These are phyloP conservation scores for Oxystoma pomonae DNA, from an alignment of 2,888 invertebrate species.

Conservation along the genomic window DNA sequence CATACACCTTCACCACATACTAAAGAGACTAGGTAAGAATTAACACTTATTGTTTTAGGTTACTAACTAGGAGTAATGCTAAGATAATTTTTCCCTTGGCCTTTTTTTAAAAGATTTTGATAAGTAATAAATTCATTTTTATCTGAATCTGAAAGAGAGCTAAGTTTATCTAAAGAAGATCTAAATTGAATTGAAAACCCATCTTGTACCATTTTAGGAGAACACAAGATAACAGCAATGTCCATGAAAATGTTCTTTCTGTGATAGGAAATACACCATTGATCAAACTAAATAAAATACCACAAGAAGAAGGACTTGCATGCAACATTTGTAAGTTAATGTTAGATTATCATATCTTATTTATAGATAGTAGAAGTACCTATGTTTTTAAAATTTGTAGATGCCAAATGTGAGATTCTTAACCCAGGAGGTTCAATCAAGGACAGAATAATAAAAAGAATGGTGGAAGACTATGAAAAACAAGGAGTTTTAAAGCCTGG, in stretches of 20 bases:
- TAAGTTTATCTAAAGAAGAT: too few relatives aligned
- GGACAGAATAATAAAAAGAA: constrained; percentile 87
- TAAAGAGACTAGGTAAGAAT: constrained; percentile 41
- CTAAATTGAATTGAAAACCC: too few relatives aligned
- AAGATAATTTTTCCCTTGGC: too few relatives aligned
- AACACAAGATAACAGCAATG: constrained; percentile 49
- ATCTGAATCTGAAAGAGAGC: background rate
- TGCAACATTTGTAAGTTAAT: constrained; percentile 83
- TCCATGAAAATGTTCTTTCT: constrained; percentile 62
- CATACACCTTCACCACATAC: constrained; percentile 53
- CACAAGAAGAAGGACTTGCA: constrained; percentile 68
- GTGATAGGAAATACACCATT: constrained; percentile 81
- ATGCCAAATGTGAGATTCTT: constrained; percentile 94
- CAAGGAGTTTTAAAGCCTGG: constrained; percentile 81
- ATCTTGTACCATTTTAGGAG: constrained; percentile 17
- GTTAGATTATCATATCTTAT: too few relatives aligned
- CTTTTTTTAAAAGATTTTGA: too few relatives aligned
- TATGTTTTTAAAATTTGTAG: constrained; percentile 49
- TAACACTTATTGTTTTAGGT: too few relatives aligned
- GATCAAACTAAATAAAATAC: constrained; percentile 72
- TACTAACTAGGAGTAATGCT: too few relatives aligned
- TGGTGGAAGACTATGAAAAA: constrained; percentile 91
- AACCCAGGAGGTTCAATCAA: constrained; percentile 97
- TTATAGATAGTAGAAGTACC: background rate
- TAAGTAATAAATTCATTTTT: background rate